Conservation (phyloP, 2,888 invertebrate genomes). For the Flexamia atlantica region DNA sequence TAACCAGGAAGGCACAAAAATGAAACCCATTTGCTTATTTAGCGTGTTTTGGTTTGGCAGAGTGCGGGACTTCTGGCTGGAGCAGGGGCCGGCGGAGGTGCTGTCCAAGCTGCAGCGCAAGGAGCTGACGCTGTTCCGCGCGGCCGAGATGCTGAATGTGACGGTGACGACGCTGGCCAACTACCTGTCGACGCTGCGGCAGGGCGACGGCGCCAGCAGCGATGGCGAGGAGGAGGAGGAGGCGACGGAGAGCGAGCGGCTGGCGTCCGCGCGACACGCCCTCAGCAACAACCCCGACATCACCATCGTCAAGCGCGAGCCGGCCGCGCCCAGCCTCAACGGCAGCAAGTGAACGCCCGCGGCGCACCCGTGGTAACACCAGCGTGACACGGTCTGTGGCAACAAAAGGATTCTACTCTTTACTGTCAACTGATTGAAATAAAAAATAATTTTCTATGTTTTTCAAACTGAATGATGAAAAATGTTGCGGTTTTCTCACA, state of each 20-base stretch:
- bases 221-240: slow-evolving; percentile 72
- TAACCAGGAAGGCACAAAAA: too few relatives aligned
- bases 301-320: slow-evolving; percentile 79
- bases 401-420: too few relatives aligned
- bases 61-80: slow-evolving; percentile 87
- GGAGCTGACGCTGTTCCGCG: slow-evolving; percentile 84
- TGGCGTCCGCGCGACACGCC: slow-evolving; percentile 68
- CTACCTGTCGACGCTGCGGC: slow-evolving; percentile 80
- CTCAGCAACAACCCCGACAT: slow-evolving; percentile 77
- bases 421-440: too few relatives aligned
- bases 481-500: too few relatives aligned
- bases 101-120: slow-evolving; percentile 84
- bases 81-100: slow-evolving; percentile 86
- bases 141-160: slow-evolving; percentile 86
- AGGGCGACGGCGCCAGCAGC: slow-evolving; percentile 74
- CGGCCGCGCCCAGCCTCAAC: slow-evolving; percentile 63
- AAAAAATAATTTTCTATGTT: too few relatives aligned
- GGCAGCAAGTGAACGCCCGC: slow-evolving; percentile 61
- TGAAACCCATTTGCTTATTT: too few relatives aligned
- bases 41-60: too few relatives aligned
- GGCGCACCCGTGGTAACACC: slow-evolving; percentile 21
- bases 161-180: slow-evolving; percentile 86
- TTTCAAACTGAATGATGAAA: too few relatives aligned
- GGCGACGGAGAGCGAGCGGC: slow-evolving; percentile 66
- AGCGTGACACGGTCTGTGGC: too few relatives aligned